Conservation (phyloP, 2,888 invertebrate genomes). For the Drosophila bunnanda region DNA sequence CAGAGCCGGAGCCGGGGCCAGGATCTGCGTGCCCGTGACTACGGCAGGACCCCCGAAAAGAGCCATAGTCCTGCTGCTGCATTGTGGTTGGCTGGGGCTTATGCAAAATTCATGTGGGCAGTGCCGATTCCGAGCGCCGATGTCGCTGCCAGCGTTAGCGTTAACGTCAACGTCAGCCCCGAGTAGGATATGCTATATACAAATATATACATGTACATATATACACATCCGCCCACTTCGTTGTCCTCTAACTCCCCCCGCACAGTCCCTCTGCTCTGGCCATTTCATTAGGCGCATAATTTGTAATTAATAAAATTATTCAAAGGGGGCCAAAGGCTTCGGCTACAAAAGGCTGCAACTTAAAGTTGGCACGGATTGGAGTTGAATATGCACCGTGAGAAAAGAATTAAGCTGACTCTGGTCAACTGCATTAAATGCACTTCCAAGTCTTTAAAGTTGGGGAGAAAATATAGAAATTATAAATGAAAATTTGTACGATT, state of each 20-base stretch:
- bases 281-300: slow-evolving; percentile 76
- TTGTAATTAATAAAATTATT: slow-evolving; percentile 74
- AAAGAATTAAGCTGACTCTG: neutral
- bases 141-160: slow-evolving; percentile 46
- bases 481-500: neutral
- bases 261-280: slow-evolving; percentile 12
- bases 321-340: slow-evolving; percentile 41
- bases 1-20: neutral
- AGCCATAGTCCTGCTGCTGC: slow-evolving; percentile 58
- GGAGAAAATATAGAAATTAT: neutral
- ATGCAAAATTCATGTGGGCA: slow-evolving; percentile 79
- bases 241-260: neutral
- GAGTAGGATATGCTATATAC: slow-evolving; percentile 3
- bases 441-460: no score
- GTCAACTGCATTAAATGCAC: neutral
- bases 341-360: slow-evolving; percentile 12
- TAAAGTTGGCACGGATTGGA: neutral
- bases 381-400: slow-evolving; percentile 6
- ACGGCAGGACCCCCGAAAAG: slow-evolving; percentile 15
- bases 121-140: slow-evolving; percentile 51
- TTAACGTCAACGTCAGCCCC: slow-evolving; percentile 26
- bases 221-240: neutral
- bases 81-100: slow-evolving; percentile 82
- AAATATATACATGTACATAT: neutral
- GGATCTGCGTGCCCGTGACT: slow-evolving; percentile 12